phyloP scores from a whole-genome alignment of 2,113 vertebrate species.

The Pogona vitticeps region DNA sequence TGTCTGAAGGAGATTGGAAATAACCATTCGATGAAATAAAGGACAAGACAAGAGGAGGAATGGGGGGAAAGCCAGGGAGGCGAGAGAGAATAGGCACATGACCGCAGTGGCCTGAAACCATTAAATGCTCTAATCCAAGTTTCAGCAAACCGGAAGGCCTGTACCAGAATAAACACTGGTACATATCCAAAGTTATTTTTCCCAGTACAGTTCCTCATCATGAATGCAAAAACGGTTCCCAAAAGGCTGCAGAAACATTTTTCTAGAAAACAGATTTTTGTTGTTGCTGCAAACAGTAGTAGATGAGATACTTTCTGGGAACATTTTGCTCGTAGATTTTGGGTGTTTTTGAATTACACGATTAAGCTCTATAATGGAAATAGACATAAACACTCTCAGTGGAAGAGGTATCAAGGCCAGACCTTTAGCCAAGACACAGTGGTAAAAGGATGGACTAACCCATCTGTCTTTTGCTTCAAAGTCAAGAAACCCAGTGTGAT shows the following conservation, averaged over 20 bases:
- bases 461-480: neutral
- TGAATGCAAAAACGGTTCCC: neutral
- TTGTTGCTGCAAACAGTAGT: neutral
- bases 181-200: neutral
- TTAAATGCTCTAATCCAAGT: neutral
- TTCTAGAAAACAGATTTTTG: too few species aligned
- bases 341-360: neutral
- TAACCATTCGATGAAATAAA: neutral
- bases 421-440: too few species aligned
- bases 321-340: too few species aligned
- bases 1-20: slow-evolving; percentile 35
- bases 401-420: too few species aligned
- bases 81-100: neutral
- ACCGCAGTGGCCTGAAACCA: neutral
- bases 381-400: too few species aligned
- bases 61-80: neutral
- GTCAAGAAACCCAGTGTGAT: too few species aligned
- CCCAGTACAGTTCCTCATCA: neutral
- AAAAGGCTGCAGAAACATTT: neutral
- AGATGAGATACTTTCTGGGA: neutral
- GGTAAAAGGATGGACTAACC: too few species aligned
- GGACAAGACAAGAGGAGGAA: too few species aligned
- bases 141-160: neutral
- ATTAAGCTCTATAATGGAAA: neutral
- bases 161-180: neutral